phyloP scores from a whole-genome alignment of 2,113 vertebrate genomes.

The Phyllostomus hastatus region DNA sequence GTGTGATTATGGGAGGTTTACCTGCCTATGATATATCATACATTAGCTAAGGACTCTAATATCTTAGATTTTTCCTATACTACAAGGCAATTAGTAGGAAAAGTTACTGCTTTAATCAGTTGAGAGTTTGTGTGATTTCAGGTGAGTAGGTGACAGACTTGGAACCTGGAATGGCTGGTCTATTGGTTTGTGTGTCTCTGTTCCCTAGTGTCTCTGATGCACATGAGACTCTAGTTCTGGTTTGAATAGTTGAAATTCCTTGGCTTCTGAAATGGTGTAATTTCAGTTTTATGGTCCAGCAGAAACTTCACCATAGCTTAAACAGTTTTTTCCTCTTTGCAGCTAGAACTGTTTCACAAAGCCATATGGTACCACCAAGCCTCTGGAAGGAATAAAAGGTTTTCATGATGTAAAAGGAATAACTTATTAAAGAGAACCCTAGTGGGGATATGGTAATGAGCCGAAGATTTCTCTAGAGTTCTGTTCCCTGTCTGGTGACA shows the following conservation, averaged over 20 bases:
- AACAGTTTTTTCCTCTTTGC: not conserved
- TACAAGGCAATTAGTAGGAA: not conserved
- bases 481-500: constrained; percentile 13
- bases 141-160: not conserved
- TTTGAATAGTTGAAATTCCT: not conserved
- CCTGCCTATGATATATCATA: not conserved
- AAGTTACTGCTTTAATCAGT: not conserved
- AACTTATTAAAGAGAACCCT: constrained; percentile 7
- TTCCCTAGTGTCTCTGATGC: not conserved
- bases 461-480: not conserved
- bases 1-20: not conserved
- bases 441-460: not conserved
- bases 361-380: not conserved
- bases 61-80: not conserved
- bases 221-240: not conserved
- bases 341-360: not conserved
- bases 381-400: not conserved
- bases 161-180: not conserved
- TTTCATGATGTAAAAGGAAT: not conserved
- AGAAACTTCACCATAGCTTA: not conserved
- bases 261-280: not conserved
- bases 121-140: not conserved
- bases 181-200: not conserved
- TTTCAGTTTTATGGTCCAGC: not conserved
- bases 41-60: not conserved